phyloP scores from a whole-genome alignment of 2,888 invertebrate genomes.

The Prosopocoilus inquinatus region DNA sequence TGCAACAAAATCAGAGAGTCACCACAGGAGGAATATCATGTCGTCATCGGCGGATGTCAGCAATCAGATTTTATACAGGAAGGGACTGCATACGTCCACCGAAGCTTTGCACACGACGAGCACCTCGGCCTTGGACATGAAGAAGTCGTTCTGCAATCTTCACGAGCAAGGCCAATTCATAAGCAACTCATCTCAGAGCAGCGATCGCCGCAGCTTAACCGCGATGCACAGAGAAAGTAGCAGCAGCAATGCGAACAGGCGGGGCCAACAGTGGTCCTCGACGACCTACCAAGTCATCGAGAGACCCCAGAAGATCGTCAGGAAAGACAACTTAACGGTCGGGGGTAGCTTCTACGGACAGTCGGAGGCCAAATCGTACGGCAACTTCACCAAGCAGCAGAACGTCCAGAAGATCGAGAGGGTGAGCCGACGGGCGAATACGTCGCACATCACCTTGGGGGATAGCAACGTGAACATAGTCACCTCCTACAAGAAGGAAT shows the following conservation, averaged over 20 bases:
- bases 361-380: constrained; percentile 69
- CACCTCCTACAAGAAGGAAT: constrained; percentile 76
- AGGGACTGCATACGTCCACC: constrained; percentile 65
- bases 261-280: constrained; percentile 55
- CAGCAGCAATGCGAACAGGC: constrained; percentile 45
- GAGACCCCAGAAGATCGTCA: constrained; percentile 61
- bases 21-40: constrained; percentile 73
- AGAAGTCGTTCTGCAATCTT: constrained; percentile 77
- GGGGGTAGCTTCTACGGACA: constrained; percentile 74
- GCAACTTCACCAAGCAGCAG: constrained; percentile 59
- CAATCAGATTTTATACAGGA: constrained; percentile 77
- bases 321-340: constrained; percentile 67
- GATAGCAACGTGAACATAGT: constrained; percentile 59
- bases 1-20: constrained; percentile 37
- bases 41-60: constrained; percentile 71
- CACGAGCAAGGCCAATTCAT: constrained; percentile 71
- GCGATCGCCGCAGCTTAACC: constrained; percentile 75
- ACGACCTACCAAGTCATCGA: constrained; percentile 52
- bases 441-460: constrained; percentile 76
- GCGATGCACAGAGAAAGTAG: constrained; percentile 70
- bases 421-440: constrained; percentile 63
- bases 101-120: constrained; percentile 72
- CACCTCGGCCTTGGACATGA: constrained; percentile 73
- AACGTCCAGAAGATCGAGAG: constrained; percentile 58
- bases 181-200: constrained; percentile 63